Evolutionary conservation across 2,113 vertebrate species (phyloP).

Genomic region (Toxostoma redivivum): DNA sequence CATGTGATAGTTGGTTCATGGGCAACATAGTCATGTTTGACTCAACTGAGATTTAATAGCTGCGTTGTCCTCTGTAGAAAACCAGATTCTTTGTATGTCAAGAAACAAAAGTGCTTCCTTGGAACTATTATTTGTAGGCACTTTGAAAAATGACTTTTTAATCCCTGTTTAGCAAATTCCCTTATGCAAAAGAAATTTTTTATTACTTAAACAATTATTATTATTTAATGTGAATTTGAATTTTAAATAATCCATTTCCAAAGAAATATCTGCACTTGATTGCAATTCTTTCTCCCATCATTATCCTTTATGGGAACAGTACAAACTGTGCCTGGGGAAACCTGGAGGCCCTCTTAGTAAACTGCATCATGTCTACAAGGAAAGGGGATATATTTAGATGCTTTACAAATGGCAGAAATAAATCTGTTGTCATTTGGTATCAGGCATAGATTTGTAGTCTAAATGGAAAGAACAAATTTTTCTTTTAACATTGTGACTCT

Average conservation of each 20-base stretch:
- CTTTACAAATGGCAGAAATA: not conserved
- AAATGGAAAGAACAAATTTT: not conserved
- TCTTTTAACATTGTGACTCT: not conserved
- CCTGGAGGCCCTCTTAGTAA: not conserved
- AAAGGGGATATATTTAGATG: not conserved
- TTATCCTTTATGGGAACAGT: not conserved
- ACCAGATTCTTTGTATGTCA: not conserved
- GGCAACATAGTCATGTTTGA: not conserved
- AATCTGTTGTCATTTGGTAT: not conserved
- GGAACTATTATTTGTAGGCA: not conserved
- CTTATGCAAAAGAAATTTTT: not conserved
- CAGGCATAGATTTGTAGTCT: not conserved
- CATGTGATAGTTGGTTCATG: not conserved
- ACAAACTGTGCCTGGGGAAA: not conserved
- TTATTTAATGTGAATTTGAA: not conserved
- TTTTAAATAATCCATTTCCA: not conserved
- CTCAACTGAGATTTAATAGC: not conserved
- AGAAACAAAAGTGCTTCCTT: not conserved
- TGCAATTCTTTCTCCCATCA: not conserved
- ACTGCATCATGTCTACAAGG: not conserved
- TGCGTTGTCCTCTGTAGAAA: not conserved
- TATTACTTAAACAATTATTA: not conserved
- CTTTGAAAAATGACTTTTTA: not conserved
- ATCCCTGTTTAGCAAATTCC: not conserved
- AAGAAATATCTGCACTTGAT: not conserved